Conservation (phyloP, 2,113 vertebrate species). For the Corythoichthys haematopterus region DNA sequence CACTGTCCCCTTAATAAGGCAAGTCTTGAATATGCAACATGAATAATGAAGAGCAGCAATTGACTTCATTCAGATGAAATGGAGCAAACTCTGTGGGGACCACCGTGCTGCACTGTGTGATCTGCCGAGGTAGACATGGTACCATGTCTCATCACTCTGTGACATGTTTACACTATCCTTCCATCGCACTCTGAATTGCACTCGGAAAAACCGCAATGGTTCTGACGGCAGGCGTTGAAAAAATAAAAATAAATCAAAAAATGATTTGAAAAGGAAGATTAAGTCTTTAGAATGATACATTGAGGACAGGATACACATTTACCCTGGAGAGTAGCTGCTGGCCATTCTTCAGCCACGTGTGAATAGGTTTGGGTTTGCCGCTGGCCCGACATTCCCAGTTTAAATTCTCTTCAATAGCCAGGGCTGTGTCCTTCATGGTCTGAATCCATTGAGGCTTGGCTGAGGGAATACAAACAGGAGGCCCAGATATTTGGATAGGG, state of each 20-base stretch:
- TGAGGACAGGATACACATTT: constrained; percentile 47
- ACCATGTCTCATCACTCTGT: constrained; percentile 50
- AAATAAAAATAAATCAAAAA: constrained; percentile 24
- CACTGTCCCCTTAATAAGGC: constrained; percentile 56
- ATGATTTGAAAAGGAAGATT: constrained; percentile 38
- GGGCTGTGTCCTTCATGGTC: constrained; percentile 77
- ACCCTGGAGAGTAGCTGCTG: constrained; percentile 80
- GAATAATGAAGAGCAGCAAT: constrained; percentile 67
- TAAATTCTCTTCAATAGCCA: constrained; percentile 82
- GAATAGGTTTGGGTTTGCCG: constrained; percentile 88
- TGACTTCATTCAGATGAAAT: constrained; percentile 57
- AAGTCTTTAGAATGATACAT: constrained; percentile 49
- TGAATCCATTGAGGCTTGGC: constrained; percentile 93
- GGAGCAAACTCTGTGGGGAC: constrained; percentile 51
- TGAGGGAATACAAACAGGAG: constrained; percentile 59
- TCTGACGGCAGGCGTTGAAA: constrained; percentile 3
- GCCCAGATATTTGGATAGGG: constrained; percentile 1
- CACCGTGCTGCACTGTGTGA: constrained; percentile 55
- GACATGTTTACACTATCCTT: constrained; percentile 50
- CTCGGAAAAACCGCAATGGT: constrained; percentile 31
- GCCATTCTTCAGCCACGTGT: constrained; percentile 88
- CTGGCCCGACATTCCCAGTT: constrained; percentile 86
- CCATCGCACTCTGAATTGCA: constrained; percentile 37
- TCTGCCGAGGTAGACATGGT: constrained; percentile 58
- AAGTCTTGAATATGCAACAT: constrained; percentile 57